Base-by-base conservation (phyloP, 2,113 vertebrate genomes). In the Cariama cristata region DNA sequence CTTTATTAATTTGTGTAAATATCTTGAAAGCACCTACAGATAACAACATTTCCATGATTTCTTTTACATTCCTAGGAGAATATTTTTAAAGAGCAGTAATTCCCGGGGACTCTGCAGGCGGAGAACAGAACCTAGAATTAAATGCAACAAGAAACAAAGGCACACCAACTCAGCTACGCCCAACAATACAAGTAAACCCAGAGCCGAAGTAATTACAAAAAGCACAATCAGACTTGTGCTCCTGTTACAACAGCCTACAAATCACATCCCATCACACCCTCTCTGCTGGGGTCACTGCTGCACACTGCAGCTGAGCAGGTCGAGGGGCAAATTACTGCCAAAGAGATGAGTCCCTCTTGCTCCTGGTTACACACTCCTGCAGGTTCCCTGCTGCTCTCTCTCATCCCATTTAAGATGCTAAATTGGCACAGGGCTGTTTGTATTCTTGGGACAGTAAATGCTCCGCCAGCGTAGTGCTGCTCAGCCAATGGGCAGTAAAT, bases 351-450 rank as follows among this genome's bases (percentile, higher is more conserved):
- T 35, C 49, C 49, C 42, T 62, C 40, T 24, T 12, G 6, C 27
- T 30, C 17, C 12, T 17, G 32, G 40, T 50, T 14, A 32, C 40
- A 45, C 23, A 3, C 13, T 56, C 33, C 55, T 26, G 22, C 66
- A 75, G 77, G 49, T 27, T 33, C 38, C 58, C 52, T 33, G 59
- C 33, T 45, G 55, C 68, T 64, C 47, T 44, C 22, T n/a, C 67
- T 10, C 53, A 49, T 30, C 56, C 26, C 35, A 14, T 32, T 16
- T 0, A 0, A 50, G 53, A 42, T 4, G 49, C n/a, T 42, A 4
- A 59, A 38, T 1, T 1, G 14, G 26, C 44, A 12, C 1, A 19
- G 83, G 63, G 60, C 22, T n/a, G 32, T 38, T 33, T 12, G 26
- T 5, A 2, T 4, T 38, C 52, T 4, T 28, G 50, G 35, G 33